Percentiles rank a stretch among this genome's conserved stretches.
Evolutionary conservation across 2,888 invertebrate genomes (phyloP).

Genomic region (Globia sparganii): DNA sequence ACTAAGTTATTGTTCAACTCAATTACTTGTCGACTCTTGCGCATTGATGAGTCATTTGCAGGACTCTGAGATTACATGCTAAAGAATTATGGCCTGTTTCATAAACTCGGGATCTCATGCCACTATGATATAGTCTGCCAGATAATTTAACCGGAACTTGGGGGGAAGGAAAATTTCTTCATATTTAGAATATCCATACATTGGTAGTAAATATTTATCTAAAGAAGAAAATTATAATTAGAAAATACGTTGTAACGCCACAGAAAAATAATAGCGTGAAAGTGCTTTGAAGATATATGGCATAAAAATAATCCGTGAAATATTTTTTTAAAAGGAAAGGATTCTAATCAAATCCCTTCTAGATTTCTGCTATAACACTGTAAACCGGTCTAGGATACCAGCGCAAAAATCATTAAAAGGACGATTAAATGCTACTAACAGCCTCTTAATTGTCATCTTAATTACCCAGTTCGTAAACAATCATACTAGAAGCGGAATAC

Average conservation of each 20-base stretch:
- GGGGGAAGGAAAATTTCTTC: background rate
- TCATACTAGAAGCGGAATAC: slow-evolving; percentile 45
- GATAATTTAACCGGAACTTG: background rate
- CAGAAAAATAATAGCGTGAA: slow-evolving; percentile 7
- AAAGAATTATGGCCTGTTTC: background rate
- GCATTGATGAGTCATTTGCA: slow-evolving; percentile 34
- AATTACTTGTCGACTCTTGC: slow-evolving; percentile 38
- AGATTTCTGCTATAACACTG: slow-evolving; percentile 11
- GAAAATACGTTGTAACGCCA: background rate
- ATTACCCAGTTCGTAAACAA: slow-evolving; percentile 49
- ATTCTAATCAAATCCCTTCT: slow-evolving; percentile 14
- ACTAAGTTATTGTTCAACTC: slow-evolving; percentile 56
- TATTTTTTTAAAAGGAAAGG: slow-evolving; percentile 25
- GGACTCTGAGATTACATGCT: background rate
- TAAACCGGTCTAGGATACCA: slow-evolving; percentile 23
- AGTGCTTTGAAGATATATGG: background rate
- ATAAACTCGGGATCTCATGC: background rate
- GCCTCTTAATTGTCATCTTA: slow-evolving; percentile 54
- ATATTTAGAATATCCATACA: background rate
- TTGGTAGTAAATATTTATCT: background rate
- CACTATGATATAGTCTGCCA: no score
- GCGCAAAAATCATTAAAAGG: slow-evolving; percentile 40
- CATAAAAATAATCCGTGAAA: slow-evolving; percentile 25
- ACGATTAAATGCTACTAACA: slow-evolving; percentile 47
- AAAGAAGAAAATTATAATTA: background rate